Evolutionary conservation across 2,113 vertebrate species (phyloP).

Genomic region (Eudyptes chrysolophus): DNA sequence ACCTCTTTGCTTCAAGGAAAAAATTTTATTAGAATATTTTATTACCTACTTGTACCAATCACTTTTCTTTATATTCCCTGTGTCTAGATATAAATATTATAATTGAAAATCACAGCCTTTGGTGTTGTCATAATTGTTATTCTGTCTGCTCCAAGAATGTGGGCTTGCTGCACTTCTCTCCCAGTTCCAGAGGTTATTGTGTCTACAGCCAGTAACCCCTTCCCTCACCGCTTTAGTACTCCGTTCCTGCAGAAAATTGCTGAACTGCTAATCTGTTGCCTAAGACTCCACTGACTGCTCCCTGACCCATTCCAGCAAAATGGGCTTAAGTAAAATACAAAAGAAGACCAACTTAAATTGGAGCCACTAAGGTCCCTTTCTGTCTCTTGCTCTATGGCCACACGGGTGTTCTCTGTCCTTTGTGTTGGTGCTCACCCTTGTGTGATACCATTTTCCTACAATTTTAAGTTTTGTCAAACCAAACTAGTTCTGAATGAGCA

Average conservation of each 20-base stretch:
- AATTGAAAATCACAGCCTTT: neutral
- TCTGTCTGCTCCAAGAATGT: neutral
- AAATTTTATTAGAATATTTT: neutral
- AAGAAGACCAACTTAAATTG: neutral
- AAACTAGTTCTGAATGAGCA: neutral
- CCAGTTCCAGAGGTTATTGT: neutral
- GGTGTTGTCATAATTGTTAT: neutral
- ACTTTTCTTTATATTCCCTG: neutral
- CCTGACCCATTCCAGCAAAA: neutral
- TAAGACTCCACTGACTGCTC: neutral
- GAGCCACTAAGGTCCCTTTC: neutral
- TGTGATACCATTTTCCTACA: neutral
- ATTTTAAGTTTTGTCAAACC: neutral
- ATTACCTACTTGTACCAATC: neutral
- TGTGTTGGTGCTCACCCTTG: neutral
- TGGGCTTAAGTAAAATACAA: neutral
- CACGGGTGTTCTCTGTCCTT: rapidly evolving
- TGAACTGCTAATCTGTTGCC: neutral
- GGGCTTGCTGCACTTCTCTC: neutral
- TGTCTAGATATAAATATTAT: neutral
- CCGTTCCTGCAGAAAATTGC: neutral
- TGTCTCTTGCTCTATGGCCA: neutral
- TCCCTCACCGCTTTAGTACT: neutral
- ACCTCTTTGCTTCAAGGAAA: neutral
- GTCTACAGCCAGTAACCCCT: neutral